Conservation (phyloP, 2,888 invertebrate genomes). For the Nephrotoma flavescens region DNA sequence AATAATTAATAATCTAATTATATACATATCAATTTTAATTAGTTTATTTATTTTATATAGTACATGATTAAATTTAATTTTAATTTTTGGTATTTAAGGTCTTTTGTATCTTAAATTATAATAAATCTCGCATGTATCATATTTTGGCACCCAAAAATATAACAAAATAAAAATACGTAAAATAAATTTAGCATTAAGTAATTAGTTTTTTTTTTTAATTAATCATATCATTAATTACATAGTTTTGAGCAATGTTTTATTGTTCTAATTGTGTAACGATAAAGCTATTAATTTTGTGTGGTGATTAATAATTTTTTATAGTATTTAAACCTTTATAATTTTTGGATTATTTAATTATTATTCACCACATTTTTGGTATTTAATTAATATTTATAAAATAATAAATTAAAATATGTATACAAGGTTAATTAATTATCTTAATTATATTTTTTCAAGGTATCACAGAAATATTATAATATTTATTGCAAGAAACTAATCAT, state of each 20-base stretch:
- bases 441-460: not conserved
- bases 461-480: not conserved
- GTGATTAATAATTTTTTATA: not conserved
- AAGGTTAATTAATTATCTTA: not conserved
- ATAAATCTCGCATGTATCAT: not conserved
- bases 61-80: not conserved
- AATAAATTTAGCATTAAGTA: not conserved
- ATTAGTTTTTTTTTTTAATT: not conserved
- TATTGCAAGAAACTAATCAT: not conserved
- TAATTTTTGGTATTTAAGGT: not conserved
- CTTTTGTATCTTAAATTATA: not conserved
- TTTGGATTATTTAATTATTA: not conserved
- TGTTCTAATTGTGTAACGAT: not conserved
- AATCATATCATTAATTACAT: not conserved
- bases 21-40: not conserved
- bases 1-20: not conserved
- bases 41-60: not conserved
- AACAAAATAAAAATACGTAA: not conserved
- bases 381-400: not conserved
- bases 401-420: not conserved
- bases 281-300: not conserved
- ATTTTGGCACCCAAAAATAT: not conserved
- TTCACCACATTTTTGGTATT: not conserved
- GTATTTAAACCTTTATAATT: not conserved
- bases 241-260: not conserved